These are phyloP conservation scores for Agelas oroides DNA, from an alignment of 37 sponge, comb jelly and placozoan genomes.

Conservation along the genomic window DNA sequence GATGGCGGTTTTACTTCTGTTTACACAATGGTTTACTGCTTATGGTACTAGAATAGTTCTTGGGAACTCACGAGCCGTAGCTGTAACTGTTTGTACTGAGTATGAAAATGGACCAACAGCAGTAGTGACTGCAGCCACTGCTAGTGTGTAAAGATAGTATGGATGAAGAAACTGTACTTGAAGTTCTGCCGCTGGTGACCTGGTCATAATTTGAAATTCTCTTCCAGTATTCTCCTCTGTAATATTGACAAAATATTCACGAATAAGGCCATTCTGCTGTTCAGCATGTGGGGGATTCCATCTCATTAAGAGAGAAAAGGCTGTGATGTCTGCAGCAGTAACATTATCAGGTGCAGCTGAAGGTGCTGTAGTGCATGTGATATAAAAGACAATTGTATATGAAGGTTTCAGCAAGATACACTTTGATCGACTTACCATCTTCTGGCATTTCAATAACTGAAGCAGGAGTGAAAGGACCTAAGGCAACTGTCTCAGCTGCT, in stretches of 20 bases:
- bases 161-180: background rate
- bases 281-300: slow-evolving; percentile 34
- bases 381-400: background rate
- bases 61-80: too few relatives aligned
- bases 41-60: too few relatives aligned
- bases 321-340: background rate
- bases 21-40: too few relatives aligned
- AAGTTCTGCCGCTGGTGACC: too few relatives aligned
- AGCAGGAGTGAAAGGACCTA: slow-evolving; percentile 8
- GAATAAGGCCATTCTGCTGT: slow-evolving; percentile 33
- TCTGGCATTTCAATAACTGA: slow-evolving; percentile 6
- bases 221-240: too few relatives aligned
- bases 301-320: background rate
- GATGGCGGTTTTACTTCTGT: too few relatives aligned
- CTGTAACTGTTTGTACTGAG: too few relatives aligned
- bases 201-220: background rate
- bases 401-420: background rate
- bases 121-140: background rate
- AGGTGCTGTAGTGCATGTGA: too few relatives aligned
- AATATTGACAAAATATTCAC: slow-evolving; percentile 3
- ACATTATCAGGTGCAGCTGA: too few relatives aligned
- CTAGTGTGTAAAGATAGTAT: background rate
- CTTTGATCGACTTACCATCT: slow-evolving; percentile 8
- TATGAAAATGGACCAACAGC: too few relatives aligned
- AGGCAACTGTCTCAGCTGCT: slow-evolving; percentile 18